These are phyloP conservation scores for Pachyuromys duprasi DNA, from an alignment of 2,797 vertebrate genomes.

Conservation along the genomic window DNA sequence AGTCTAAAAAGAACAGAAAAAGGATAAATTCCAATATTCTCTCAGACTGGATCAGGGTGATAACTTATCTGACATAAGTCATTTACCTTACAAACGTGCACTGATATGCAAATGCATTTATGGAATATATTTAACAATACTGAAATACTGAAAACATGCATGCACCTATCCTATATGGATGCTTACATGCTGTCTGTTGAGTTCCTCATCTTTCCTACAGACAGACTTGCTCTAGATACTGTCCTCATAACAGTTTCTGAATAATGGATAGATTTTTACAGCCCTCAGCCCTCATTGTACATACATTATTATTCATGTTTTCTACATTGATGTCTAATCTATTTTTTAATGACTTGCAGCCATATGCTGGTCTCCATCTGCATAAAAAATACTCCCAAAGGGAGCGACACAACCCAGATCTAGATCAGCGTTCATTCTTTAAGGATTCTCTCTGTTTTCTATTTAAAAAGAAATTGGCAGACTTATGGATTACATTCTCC, in stretches of 20 bases:
- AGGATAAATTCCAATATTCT: background rate
- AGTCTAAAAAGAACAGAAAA: background rate
- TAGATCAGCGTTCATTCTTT: background rate
- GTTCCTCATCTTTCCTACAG: background rate
- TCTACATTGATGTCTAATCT: background rate
- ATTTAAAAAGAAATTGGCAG: background rate
- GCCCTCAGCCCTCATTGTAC: background rate
- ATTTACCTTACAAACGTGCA: background rate
- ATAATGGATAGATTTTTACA: conserved; percentile 12
- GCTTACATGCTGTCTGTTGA: too few species aligned
- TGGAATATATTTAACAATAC: background rate
- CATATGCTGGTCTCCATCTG: conserved; percentile 32
- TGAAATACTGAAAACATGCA: background rate
- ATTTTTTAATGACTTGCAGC: conserved; percentile 44
- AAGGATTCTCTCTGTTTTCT: background rate
- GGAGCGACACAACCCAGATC: background rate
- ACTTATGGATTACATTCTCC: background rate
- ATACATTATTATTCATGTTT: conserved; percentile 39
- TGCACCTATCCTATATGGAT: background rate
- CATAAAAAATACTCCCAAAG: background rate
- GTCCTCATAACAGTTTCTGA: background rate
- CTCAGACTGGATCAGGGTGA: background rate
- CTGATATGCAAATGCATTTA: background rate
- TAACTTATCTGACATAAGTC: background rate
- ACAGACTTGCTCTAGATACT: background rate